Conservation (phyloP, 2,113 vertebrate genomes). For the Psammodynastes pulverulentus region DNA sequence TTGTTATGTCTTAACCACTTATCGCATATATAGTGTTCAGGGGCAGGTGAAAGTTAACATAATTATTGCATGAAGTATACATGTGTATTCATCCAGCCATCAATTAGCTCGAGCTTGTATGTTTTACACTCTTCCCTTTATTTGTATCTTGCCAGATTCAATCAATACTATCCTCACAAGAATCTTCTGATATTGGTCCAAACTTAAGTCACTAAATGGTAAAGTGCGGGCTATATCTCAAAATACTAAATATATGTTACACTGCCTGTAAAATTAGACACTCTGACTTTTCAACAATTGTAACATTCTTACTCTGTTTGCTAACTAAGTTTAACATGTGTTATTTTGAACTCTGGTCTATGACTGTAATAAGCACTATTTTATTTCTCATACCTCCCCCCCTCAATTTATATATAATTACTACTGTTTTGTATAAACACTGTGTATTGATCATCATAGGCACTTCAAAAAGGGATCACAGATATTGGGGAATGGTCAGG, state of each 20-base stretch:
- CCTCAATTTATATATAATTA: neutral
- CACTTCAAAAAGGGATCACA: neutral
- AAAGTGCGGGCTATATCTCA: neutral
- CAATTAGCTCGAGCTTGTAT: neutral
- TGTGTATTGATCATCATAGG: neutral
- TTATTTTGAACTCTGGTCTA: neutral
- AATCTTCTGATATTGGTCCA: neutral
- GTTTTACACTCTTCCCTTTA: neutral
- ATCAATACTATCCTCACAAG: neutral
- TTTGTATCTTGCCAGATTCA: neutral
- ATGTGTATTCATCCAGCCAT: neutral
- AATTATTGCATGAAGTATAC: neutral
- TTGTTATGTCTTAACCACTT: neutral
- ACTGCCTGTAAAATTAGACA: neutral
- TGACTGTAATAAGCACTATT: neutral
- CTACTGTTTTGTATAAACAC: neutral
- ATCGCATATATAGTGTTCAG: neutral
- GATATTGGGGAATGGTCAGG: neutral
- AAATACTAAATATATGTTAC: neutral
- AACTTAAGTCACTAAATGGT: neutral
- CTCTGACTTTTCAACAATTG: neutral
- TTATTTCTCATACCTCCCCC: neutral
- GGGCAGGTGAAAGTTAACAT: neutral
- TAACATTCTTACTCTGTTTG: neutral
- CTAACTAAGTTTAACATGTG: neutral